phyloP scores from a whole-genome alignment of 2,888 invertebrate species.

The Phyto melanocephala region DNA sequence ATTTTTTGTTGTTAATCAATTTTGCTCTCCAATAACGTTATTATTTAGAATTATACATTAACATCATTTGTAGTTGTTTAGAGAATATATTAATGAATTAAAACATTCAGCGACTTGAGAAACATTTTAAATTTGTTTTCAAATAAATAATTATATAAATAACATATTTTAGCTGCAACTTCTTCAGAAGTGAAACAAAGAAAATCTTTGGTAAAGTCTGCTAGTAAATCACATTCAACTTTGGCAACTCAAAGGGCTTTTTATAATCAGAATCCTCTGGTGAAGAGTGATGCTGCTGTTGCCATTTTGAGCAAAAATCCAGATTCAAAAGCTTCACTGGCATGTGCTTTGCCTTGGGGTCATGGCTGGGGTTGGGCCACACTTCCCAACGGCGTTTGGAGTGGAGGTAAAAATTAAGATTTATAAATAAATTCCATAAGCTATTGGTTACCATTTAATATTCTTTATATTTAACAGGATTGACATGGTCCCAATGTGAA shows the following conservation, averaged over 20 bases:
- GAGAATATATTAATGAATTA: no score
- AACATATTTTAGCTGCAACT: constrained; percentile 81
- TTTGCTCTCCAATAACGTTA: no score
- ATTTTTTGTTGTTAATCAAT: no score
- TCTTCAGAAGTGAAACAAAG: constrained; percentile 79
- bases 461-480: constrained; percentile 76
- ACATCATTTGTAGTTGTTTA: no score
- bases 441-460: neutral
- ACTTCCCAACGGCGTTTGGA: constrained; percentile 83
- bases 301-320: constrained; percentile 78
- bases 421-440: neutral
- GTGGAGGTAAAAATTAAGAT: constrained; percentile 80
- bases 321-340: constrained; percentile 77
- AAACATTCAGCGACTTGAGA: no score
- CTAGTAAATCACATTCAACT: constrained; percentile 68
- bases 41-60: no score
- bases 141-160: no score
- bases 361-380: constrained; percentile 89
- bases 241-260: constrained; percentile 70
- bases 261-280: constrained; percentile 75
- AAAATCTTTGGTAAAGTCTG: constrained; percentile 68
- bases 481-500: constrained; percentile 84
- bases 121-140: no score
- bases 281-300: constrained; percentile 78
- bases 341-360: constrained; percentile 81